These are phyloP conservation scores for Lycodopsis pacificus DNA, from an alignment of 2,797 vertebrate species.

Conservation along the genomic window DNA sequence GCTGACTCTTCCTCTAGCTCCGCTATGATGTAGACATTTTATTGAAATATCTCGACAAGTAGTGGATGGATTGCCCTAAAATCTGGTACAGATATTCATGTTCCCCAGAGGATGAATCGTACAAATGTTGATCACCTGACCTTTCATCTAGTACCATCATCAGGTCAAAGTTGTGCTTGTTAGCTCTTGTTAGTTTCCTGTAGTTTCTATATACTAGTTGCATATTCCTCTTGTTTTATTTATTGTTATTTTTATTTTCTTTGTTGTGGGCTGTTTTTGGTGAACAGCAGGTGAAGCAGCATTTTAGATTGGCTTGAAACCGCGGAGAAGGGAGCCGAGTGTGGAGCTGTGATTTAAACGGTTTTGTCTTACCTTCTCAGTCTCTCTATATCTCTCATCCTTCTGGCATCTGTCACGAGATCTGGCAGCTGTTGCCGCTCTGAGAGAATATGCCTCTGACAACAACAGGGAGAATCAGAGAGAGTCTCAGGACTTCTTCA, in stretches of 20 bases:
- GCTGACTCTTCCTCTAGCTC: not conserved
- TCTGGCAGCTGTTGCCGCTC: constrained; percentile 85
- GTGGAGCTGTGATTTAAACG: constrained; percentile 41
- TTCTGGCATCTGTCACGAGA: constrained; percentile 83
- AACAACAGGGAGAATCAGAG: constrained; percentile 72
- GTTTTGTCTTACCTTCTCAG: constrained; percentile 19
- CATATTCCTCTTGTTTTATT: not conserved
- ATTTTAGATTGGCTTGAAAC: constrained; percentile 25
- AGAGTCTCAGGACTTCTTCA: constrained; percentile 76
- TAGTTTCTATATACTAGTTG: not conserved
- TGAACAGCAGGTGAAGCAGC: constrained; percentile 40
- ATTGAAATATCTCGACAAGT: not conserved
- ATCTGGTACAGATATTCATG: not conserved
- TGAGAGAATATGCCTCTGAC: constrained; percentile 77
- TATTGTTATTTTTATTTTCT: not conserved
- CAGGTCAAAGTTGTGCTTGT: not conserved
- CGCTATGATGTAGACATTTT: not conserved
- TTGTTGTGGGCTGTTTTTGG: constrained; percentile 6
- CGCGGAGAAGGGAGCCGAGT: constrained; percentile 10
- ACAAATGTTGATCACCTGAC: not conserved
- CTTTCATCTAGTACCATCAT: not conserved
- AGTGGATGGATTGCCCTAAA: not conserved
- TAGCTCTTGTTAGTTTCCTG: not conserved
- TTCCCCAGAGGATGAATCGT: not conserved
- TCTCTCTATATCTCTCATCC: constrained; percentile 54